These are phyloP conservation scores for Torymus aiolomorphi DNA, from an alignment of 2,888 invertebrate genomes.

Conservation along the genomic window DNA sequence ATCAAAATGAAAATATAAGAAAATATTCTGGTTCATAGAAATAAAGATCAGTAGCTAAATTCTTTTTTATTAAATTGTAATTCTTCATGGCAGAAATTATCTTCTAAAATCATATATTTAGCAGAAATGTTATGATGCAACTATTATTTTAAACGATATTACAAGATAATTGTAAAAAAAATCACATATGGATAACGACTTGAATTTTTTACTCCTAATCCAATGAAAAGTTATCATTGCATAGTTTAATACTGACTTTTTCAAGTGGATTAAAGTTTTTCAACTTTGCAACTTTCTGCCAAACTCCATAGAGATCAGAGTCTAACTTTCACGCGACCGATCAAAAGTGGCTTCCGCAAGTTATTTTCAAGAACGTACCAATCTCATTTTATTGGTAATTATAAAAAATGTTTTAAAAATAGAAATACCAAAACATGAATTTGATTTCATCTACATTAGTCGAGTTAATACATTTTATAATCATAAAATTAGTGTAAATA, in stretches of 20 bases:
- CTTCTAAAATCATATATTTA: no score
- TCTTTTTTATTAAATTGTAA: no score
- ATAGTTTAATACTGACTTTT: conserved; percentile 30
- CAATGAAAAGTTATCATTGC: conserved; percentile 42
- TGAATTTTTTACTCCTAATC: conserved; percentile 28
- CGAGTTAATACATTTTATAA: no score
- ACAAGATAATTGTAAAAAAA: no score
- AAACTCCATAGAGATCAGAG: conserved; percentile 49
- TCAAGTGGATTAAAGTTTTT: conserved; percentile 50
- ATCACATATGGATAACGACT: no score
- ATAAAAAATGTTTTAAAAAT: conserved; percentile 3
- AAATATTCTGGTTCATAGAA: no score
- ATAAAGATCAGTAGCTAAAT: no score
- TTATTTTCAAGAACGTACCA: conserved; percentile 33
- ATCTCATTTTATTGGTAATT: conserved; percentile 33
- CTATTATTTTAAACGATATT: no score
- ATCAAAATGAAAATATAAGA: no score
- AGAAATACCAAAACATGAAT: background rate
- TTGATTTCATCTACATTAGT: background rate
- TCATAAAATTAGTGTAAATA: no score
- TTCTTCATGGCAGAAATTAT: no score
- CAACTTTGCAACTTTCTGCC: conserved; percentile 37
- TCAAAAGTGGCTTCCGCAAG: conserved; percentile 42
- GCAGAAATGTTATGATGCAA: no score
- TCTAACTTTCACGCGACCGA: conserved; percentile 53